Base-by-base conservation (phyloP, 2,797 vertebrate genomes). In the Orestias chungarensis region DNA sequence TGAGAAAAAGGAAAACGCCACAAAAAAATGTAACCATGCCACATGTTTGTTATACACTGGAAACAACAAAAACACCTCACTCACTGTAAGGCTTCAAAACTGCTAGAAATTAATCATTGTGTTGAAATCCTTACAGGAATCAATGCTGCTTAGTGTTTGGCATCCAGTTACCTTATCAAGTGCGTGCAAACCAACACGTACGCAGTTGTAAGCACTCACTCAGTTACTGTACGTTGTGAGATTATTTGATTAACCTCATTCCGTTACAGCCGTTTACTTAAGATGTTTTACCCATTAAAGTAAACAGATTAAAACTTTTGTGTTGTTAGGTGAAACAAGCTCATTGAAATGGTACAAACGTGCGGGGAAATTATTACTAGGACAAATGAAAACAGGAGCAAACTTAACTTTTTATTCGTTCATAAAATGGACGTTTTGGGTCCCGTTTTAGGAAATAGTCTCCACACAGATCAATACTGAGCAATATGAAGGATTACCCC, bases 121-220 rank as follows among this genome's bases (percentile, higher is more conserved):
- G 54, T 70, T 74, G 47, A 67, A 52, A 52, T 44, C 35, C 70
- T 40, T 57, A 47, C 75, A 82, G 72, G 23, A 84, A 84, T 84
- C 72, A 82, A 62, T 80, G 76, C 73, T 80, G 64, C 40, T 76
- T 83, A 81, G 78, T 76, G 80, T 87, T 82, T 35, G 65, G 46
- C 57, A 75, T 59, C 54, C 74, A 61, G 77, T 79, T 85, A 50
- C 50, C 25, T 66, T 64, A 40, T 65, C 55, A 70, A 57, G 47
- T 43, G 69, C 29, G 42, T 77, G 59, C 27, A 55, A 35, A 67
- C 29, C 71, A 73, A 66, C 67, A 75, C 29, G 15, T 54, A 61
- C 46, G 52, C 62, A 44, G 46, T 43, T 33, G 44, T 59, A 65
- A 49, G 76, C 73, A 71, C 69, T 82, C 43, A 75, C 0, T 0